Conservation (phyloP, 1,140 invertebrate species). For the Drosophila grimshawi region DNA sequence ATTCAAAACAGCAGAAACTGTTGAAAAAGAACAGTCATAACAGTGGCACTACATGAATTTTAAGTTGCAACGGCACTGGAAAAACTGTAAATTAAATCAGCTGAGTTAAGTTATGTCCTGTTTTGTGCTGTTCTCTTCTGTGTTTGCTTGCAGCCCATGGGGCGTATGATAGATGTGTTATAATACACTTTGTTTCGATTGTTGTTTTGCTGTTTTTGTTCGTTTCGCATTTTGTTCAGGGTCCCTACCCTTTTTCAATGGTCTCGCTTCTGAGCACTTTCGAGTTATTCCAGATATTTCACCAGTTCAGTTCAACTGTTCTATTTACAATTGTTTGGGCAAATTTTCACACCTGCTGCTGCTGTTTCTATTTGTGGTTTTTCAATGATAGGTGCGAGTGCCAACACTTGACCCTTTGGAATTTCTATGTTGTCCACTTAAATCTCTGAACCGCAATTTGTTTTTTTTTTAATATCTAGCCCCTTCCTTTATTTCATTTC, state of each 20-base stretch:
- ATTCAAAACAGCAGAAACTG: slow-evolving; percentile 13
- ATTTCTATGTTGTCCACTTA: slow-evolving; percentile 58
- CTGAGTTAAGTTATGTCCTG: slow-evolving; percentile 12
- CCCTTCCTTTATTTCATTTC: slow-evolving; percentile 22
- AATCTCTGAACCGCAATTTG: slow-evolving; percentile 31
- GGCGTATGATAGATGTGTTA: slow-evolving; percentile 77
- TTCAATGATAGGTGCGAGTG: slow-evolving; percentile 38
- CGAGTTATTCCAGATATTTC: slow-evolving; percentile 21
- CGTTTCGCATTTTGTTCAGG: slow-evolving; percentile 24
- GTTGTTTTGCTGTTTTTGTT: slow-evolving; percentile 48
- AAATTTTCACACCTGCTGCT: slow-evolving; percentile 58
- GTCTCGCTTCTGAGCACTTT: slow-evolving; percentile 71
- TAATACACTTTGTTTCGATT: slow-evolving; percentile 62
- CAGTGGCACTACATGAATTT: slow-evolving; percentile 67
- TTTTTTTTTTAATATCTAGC: background rate
- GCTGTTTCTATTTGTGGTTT: slow-evolving; percentile 31
- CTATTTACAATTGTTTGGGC: slow-evolving; percentile 34
- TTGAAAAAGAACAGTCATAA: slow-evolving; percentile 29
- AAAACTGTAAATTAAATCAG: slow-evolving; percentile 53
- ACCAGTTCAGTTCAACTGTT: slow-evolving; percentile 12
- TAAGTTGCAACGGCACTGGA: slow-evolving; percentile 33
- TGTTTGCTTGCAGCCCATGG: slow-evolving; percentile 41
- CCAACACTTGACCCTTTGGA: slow-evolving; percentile 52
- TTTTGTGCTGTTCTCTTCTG: slow-evolving; percentile 1
- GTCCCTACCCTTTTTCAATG: slow-evolving; percentile 73